Evolutionary conservation across 1,140 invertebrate species (phyloP).

Genomic region (Grapholita molesta): DNA sequence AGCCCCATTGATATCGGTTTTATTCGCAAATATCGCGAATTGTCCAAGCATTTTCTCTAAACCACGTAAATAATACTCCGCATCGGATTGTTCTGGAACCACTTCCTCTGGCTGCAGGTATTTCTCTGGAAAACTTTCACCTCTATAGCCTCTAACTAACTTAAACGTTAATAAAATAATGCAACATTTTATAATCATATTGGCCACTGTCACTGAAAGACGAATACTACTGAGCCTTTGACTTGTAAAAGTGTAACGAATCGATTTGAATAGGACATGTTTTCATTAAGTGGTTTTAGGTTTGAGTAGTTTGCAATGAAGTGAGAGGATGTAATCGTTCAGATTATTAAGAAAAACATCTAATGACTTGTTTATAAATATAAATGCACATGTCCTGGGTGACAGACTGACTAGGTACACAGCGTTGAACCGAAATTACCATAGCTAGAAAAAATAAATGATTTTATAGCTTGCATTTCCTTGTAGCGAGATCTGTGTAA

Average conservation of each 20-base stretch:
- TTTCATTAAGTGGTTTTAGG: background rate
- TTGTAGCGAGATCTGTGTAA: too few species aligned
- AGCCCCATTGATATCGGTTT: constrained; percentile 26
- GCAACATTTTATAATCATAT: background rate
- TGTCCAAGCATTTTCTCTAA: background rate
- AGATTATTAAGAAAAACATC: background rate
- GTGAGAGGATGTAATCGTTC: background rate
- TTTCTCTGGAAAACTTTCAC: background rate
- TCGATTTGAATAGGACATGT: background rate
- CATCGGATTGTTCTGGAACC: background rate
- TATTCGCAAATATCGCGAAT: constrained; percentile 18
- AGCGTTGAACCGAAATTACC: too few species aligned
- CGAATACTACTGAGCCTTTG: background rate
- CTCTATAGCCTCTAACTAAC: background rate
- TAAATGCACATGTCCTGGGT: too few species aligned
- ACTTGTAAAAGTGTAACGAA: background rate
- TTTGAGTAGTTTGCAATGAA: background rate
- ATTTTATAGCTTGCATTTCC: background rate
- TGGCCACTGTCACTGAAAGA: background rate
- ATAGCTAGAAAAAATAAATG: too few species aligned
- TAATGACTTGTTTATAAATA: background rate
- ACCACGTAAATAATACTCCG: background rate
- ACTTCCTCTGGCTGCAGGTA: background rate
- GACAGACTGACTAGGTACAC: too few species aligned
- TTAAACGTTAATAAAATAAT: background rate